Evolutionary conservation across 2,113 vertebrate genomes (phyloP).

Genomic region (Delphinus delphis): DNA sequence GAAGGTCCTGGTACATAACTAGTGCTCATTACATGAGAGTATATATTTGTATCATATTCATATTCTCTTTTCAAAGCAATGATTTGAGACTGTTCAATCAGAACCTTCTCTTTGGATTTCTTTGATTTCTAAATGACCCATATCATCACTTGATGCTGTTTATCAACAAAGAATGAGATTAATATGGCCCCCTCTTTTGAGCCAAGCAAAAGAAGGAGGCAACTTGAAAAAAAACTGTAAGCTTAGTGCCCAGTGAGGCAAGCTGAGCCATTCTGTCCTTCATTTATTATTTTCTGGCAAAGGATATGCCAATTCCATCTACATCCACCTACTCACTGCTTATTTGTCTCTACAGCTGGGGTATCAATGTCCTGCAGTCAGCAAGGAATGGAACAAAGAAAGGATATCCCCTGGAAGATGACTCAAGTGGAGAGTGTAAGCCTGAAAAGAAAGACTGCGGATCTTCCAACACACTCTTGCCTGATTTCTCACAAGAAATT

Average conservation of each 20-base stretch:
- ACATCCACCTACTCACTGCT: background rate
- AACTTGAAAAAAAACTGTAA: background rate
- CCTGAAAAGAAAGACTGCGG: fast-evolving
- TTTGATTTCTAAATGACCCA: background rate
- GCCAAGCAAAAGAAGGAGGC: background rate
- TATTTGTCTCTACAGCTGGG: background rate
- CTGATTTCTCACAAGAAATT: background rate
- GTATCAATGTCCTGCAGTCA: background rate
- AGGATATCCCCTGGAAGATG: background rate
- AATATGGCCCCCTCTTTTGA: background rate
- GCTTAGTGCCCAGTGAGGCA: background rate
- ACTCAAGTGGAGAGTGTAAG: background rate
- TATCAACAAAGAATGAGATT: background rate
- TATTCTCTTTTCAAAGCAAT: background rate
- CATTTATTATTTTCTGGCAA: background rate
- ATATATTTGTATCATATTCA: background rate
- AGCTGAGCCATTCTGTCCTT: background rate
- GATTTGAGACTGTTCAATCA: background rate
- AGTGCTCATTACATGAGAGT: background rate
- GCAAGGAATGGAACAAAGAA: background rate
- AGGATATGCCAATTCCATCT: background rate
- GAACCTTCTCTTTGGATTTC: background rate
- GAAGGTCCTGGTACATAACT: background rate
- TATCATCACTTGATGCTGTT: background rate
- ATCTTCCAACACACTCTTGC: background rate